These are phyloP conservation scores for Gambelia wislizenii DNA, from an alignment of 2,797 vertebrate genomes.

Conservation along the genomic window DNA sequence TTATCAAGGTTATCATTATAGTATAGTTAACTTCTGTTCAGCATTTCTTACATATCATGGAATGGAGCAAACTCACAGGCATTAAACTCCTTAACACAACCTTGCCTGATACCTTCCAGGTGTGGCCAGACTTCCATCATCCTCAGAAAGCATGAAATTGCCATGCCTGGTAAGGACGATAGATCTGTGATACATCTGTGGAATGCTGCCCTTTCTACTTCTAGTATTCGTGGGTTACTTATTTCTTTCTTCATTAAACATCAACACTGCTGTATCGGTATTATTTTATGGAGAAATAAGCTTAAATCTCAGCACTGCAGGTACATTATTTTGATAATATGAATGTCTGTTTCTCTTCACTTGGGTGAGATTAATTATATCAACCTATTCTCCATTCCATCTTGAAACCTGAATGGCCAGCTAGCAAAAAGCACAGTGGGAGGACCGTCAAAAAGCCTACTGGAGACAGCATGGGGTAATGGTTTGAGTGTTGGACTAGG, in stretches of 20 bases:
- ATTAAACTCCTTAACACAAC: neutral
- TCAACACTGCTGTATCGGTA: neutral
- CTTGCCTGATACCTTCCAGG: neutral
- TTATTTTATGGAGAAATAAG: neutral
- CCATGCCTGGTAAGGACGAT: neutral
- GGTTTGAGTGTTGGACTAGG: no score
- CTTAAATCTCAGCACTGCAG: neutral
- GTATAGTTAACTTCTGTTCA: constrained; percentile 55
- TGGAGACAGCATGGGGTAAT: no score
- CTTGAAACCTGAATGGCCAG: neutral
- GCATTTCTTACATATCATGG: neutral
- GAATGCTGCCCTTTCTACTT: neutral
- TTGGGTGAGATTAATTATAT: no score
- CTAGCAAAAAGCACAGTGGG: neutral
- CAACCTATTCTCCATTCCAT: neutral
- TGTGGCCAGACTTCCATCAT: neutral
- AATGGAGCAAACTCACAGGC: no score
- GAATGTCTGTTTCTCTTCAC: no score
- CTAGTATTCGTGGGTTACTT: neutral
- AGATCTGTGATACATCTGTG: neutral
- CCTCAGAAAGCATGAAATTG: neutral
- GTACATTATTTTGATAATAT: neutral
- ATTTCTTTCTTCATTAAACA: neutral
- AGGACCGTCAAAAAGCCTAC: no score
- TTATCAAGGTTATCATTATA: neutral